Evolutionary conservation across 2,113 vertebrate genomes (phyloP).

Genomic region (Myotis davidii): DNA sequence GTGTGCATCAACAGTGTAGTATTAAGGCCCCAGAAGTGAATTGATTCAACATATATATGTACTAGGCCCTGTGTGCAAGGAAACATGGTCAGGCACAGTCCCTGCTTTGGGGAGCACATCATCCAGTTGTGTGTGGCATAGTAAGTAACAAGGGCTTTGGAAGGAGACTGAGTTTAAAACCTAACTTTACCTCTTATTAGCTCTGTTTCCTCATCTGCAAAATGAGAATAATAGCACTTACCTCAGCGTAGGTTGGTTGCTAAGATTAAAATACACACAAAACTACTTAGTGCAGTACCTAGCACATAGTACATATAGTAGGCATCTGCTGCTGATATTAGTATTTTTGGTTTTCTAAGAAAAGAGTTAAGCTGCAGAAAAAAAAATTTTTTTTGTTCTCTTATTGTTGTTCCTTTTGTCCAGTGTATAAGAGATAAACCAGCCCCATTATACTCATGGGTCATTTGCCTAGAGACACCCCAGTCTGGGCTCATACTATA

Average conservation of each 20-base stretch:
- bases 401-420: not conserved
- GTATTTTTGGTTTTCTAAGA: not conserved
- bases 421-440: not conserved
- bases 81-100: not conserved
- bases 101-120: not conserved
- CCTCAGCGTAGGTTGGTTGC: not conserved
- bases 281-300: not conserved
- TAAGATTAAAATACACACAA: not conserved
- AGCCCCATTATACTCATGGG: not conserved
- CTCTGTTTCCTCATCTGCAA: not conserved
- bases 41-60: not conserved
- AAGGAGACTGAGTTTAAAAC: conserved; percentile 17
- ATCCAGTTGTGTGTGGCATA: not conserved
- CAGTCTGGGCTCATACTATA: not conserved
- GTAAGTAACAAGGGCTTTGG: not conserved
- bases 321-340: not conserved
- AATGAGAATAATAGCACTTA: conserved; percentile 3
- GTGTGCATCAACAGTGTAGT: not conserved
- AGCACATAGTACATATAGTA: not conserved
- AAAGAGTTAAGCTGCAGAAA: too few relatives aligned
- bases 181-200: not conserved
- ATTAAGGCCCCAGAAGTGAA: not conserved
- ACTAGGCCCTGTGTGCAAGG: not conserved
- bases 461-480: conserved; percentile 10
- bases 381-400: too few relatives aligned